Conservation (phyloP, 2,113 vertebrate species). For the Catharus bicknelli region DNA sequence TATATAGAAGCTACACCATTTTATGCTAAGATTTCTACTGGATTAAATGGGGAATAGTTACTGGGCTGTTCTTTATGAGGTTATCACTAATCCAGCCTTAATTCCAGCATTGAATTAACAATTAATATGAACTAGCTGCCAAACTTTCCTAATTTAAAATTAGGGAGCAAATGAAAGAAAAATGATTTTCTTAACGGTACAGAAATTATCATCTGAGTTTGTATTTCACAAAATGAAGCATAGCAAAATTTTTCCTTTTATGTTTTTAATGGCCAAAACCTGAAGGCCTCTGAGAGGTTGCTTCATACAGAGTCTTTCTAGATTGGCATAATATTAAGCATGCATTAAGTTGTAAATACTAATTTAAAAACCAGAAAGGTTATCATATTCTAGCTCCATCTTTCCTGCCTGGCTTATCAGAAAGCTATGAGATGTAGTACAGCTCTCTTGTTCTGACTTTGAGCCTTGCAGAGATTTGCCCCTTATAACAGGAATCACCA, state of each 20-base stretch:
- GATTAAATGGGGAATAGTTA: neutral
- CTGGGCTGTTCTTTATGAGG: neutral
- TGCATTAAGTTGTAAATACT: neutral
- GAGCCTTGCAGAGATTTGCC: neutral
- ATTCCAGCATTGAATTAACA: neutral
- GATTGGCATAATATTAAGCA: neutral
- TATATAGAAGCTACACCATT: neutral
- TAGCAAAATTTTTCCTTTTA: neutral
- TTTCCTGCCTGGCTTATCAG: neutral
- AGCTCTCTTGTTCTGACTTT: constrained; percentile 15
- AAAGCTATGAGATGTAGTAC: neutral
- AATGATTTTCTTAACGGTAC: neutral
- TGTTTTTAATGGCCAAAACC: neutral
- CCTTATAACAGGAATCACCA: constrained; percentile 4
- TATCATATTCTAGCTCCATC: neutral
- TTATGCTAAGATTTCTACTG: neutral
- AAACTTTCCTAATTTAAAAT: neutral
- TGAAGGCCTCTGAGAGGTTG: neutral
- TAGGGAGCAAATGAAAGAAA: neutral
- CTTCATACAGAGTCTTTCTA: neutral
- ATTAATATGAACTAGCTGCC: neutral
- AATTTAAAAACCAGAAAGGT: neutral
- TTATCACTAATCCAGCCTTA: neutral
- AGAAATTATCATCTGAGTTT: neutral
- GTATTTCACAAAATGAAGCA: neutral